These are phyloP conservation scores for Archips crataeganus DNA, from an alignment of 2,888 invertebrate genomes.

Conservation along the genomic window DNA sequence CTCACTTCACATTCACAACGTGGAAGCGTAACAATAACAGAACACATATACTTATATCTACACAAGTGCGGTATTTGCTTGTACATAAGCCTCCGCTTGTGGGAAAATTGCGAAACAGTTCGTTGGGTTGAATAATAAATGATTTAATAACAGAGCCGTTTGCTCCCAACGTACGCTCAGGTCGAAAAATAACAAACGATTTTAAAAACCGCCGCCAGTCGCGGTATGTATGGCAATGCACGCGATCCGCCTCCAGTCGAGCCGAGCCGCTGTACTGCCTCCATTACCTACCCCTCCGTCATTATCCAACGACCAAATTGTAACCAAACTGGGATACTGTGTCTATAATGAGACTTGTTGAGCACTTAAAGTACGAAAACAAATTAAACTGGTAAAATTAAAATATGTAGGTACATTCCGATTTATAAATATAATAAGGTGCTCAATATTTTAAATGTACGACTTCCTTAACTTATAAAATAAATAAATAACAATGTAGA, in stretches of 20 bases:
- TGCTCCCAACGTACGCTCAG: constrained; percentile 77
- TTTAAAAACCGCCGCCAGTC: constrained; percentile 73
- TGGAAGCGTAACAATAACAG: constrained; percentile 37
- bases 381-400: too few relatives aligned
- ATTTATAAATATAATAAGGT: too few relatives aligned
- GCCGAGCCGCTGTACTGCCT: constrained; percentile 8
- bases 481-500: too few relatives aligned
- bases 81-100: constrained; percentile 58
- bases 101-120: constrained; percentile 84
- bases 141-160: constrained; percentile 84
- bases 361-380: too few relatives aligned
- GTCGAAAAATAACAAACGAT: constrained; percentile 82
- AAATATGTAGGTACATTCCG: too few relatives aligned
- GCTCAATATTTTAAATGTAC: too few relatives aligned
- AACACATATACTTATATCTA: constrained; percentile 29
- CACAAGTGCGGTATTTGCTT: constrained; percentile 37
- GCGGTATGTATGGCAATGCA: constrained; percentile 54
- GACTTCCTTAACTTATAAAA: too few relatives aligned
- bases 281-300: constrained; percentile 4
- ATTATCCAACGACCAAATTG: constrained; percentile 18
- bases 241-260: constrained; percentile 30
- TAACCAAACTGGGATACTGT: neutral
- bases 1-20: constrained; percentile 26
- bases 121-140: constrained; percentile 84
- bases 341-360: neutral